phyloP scores from a whole-genome alignment of 2,113 vertebrate genomes.

The Ranitomeya imitator region DNA sequence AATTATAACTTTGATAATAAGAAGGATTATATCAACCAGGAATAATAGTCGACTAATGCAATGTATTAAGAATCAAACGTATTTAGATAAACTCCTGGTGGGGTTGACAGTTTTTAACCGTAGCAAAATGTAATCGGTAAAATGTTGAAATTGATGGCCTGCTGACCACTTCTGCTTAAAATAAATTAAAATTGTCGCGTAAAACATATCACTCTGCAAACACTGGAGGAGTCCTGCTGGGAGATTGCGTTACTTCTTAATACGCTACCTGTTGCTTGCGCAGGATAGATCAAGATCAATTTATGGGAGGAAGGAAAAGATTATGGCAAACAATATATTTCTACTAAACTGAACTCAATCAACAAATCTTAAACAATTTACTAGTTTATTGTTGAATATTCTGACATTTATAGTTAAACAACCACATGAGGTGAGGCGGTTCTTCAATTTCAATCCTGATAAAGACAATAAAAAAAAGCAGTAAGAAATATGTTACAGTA shows the following conservation, averaged over 20 bases:
- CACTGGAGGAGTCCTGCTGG: conserved; percentile 61
- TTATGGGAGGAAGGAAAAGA: conserved; percentile 12
- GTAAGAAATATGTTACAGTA: too few species aligned
- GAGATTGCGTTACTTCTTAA: conserved; percentile 66
- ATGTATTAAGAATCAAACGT: conserved; percentile 63
- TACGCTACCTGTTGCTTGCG: conserved; percentile 54
- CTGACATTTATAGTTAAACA: not conserved
- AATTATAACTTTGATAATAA: conserved; percentile 50
- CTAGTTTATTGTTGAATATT: not conserved
- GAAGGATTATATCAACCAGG: conserved; percentile 42
- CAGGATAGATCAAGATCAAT: conserved; percentile 8
- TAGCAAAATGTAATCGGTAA: conserved; percentile 69
- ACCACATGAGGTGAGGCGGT: not conserved
- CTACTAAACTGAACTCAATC: not conserved
- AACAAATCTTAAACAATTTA: conserved; percentile 35
- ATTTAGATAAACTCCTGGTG: conserved; percentile 70
- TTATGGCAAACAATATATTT: conserved; percentile 20
- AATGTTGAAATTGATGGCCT: conserved; percentile 68
- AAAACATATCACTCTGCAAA: conserved; percentile 59
- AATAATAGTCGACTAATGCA: conserved; percentile 59
- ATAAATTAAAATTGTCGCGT: conserved; percentile 64
- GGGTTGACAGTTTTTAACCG: conserved; percentile 67
- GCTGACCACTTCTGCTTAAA: conserved; percentile 70
- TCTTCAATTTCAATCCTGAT: not conserved
- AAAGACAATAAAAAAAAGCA: not conserved